Evolutionary conservation across 2,888 invertebrate genomes (phyloP).

Genomic region (Nephrocerus scutellatus): DNA sequence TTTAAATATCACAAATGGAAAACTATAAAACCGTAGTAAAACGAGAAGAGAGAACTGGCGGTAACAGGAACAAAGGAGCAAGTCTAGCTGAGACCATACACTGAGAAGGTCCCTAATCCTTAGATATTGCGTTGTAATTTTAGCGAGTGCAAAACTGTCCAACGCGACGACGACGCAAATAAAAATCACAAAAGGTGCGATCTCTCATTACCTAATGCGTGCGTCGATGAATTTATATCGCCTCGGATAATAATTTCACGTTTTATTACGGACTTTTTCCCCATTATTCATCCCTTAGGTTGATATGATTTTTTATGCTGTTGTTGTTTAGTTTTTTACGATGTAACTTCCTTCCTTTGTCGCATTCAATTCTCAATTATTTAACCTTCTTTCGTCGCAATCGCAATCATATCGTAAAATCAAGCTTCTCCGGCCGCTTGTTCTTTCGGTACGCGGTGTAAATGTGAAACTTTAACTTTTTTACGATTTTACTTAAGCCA

Average conservation of each 20-base stretch:
- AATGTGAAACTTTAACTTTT: not conserved
- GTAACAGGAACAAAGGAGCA: too few species aligned
- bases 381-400: not conserved
- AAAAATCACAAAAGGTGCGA: constrained; percentile 26
- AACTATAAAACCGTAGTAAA: too few species aligned
- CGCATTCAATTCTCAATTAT: not conserved
- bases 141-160: too few species aligned
- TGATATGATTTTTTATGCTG: too few species aligned
- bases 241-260: constrained; percentile 24
- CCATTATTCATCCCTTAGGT: not conserved
- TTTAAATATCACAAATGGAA: too few species aligned
- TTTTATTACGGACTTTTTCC: constrained; percentile 15
- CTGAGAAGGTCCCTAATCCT: too few species aligned
- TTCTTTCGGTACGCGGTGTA: not conserved
- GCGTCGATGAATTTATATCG: constrained; percentile 35
- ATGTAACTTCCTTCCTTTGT: not conserved
- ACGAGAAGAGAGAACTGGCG: too few species aligned
- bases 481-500: not conserved
- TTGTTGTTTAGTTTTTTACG: constrained; percentile 11
- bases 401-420: too few species aligned
- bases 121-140: too few species aligned
- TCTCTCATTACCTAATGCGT: constrained; percentile 31
- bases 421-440: too few species aligned
- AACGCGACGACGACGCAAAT: too few species aligned
- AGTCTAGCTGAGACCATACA: too few species aligned